Percentiles rank a stretch among this genome's conserved stretches.
Evolutionary conservation across 1,140 invertebrate species (phyloP).

Genomic region (Drosophila pseudoananassae): DNA sequence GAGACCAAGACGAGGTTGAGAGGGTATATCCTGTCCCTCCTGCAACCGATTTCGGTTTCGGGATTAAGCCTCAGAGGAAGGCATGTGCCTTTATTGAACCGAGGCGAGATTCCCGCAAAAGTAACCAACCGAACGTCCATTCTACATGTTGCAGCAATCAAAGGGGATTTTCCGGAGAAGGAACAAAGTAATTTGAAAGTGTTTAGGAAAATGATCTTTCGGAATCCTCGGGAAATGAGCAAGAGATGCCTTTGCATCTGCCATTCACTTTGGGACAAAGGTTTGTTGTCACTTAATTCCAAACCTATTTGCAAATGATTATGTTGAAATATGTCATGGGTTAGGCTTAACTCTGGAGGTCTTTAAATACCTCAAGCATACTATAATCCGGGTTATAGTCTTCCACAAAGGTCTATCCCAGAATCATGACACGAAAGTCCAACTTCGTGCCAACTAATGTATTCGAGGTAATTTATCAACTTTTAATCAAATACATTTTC

Average conservation of each 20-base stretch:
- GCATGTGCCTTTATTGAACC: slow-evolving; percentile 34
- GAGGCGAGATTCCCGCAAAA: slow-evolving; percentile 68
- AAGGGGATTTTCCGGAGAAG: slow-evolving; percentile 21
- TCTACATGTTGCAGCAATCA: slow-evolving; percentile 29
- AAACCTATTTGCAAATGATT: slow-evolving; percentile 1
- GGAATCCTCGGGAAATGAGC: slow-evolving; percentile 25
- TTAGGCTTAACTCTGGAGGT: no score
- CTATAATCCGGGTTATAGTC: no score
- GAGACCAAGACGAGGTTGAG: slow-evolving; percentile 5
- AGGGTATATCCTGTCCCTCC: slow-evolving; percentile 30
- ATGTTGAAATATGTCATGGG: not conserved
- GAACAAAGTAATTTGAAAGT: slow-evolving; percentile 46
- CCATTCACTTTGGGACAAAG: not conserved
- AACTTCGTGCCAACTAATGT: slow-evolving; percentile 48
- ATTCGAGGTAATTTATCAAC: slow-evolving; percentile 66
- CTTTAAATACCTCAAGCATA: no score
- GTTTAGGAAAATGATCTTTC: slow-evolving; percentile 26
- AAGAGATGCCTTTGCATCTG: not conserved
- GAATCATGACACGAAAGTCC: not conserved
- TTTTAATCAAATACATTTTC: slow-evolving; percentile 50
- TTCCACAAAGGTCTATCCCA: no score
- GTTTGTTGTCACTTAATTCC: slow-evolving; percentile 1
- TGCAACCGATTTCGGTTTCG: slow-evolving; percentile 30
- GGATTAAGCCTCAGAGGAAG: slow-evolving; percentile 29
- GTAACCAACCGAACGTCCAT: slow-evolving; percentile 25